A percentile compares a stretch with the other conserved stretches of the same genome.
Evolutionary conservation across 2,888 invertebrate species (phyloP).

Genomic region (Drosophila neonasuta): DNA sequence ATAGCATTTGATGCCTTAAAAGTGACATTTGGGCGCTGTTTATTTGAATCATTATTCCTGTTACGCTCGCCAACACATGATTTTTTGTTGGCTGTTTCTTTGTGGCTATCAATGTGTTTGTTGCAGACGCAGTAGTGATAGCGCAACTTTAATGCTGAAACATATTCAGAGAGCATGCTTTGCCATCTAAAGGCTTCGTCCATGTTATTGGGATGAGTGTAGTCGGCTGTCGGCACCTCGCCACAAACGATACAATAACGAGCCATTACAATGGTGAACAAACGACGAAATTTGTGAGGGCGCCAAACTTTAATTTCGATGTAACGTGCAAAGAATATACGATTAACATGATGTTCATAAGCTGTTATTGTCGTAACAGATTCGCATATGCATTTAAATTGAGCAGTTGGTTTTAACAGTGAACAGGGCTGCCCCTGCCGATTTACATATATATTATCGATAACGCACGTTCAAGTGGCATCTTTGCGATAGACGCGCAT

Average conservation of each 20-base stretch:
- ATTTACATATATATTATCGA: conserved; percentile 22
- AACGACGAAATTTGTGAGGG: conserved; percentile 30
- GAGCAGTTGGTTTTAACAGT: conserved; percentile 3
- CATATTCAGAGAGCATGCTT: conserved; percentile 25
- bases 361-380: neutral
- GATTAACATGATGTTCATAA: conserved; percentile 1
- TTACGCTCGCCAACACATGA: neutral
- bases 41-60: conserved; percentile 1
- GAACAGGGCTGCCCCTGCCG: neutral
- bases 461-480: neutral
- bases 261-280: conserved; percentile 43
- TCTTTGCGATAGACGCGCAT: conserved; percentile 12
- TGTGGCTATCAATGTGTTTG: conserved; percentile 32
- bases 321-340: conserved; percentile 19
- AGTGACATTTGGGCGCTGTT: conserved; percentile 3
- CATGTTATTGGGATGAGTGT: conserved; percentile 38
- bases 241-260: conserved; percentile 65
- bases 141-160: conserved; percentile 33
- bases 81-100: neutral
- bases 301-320: conserved; percentile 45
- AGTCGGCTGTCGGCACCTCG: conserved; percentile 32
- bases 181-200: conserved; percentile 58
- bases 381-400: conserved; percentile 4
- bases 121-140: conserved; percentile 52
- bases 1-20: conserved; percentile 14